Base-by-base conservation (phyloP, 2,113 vertebrate genomes). In the Xiphophorus hellerii region DNA sequence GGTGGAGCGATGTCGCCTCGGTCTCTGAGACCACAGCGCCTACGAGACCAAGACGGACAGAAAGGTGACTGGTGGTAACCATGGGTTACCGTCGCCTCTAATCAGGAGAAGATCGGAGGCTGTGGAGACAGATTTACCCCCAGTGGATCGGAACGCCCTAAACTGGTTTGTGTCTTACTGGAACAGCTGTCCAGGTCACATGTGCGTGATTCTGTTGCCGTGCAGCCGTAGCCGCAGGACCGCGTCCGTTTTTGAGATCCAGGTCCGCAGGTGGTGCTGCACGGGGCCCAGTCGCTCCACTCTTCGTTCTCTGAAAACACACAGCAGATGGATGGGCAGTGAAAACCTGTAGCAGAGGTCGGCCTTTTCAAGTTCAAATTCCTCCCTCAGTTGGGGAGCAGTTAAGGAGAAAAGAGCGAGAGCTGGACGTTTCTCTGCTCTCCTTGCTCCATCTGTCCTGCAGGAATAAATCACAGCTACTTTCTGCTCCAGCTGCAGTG, bases 171-270 rank as follows among this genome's bases (percentile, higher is more conserved):
- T 17, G 2, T 63, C 71, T 73, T 63, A 73, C 71, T 48, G 39
- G 27, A 39, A 25, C 71, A 73, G 61, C 28, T 63, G 5, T 73
- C 11, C 71, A 63, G 61, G 71, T 73, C 71, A 31, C 71, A 63
- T 1, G 71, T 73, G 37, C 61, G 71, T 1, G 71, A 73, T 22
- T 73, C 61, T 5, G 71, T 73, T 20, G 71, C 71, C 1, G 60
- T 73, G 71, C 71, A 73, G 2, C 39, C 61, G 5, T 64, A 64
- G 29, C 71, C 71, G 20, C 71, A 73, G 17, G 71, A 33, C 4
- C 71, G 37, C 61, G 71, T 63, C 1, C 71, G 71, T 63, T 64
- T 73, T 29, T 73, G 71, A 33, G 71, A 63, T 9, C 71, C 71
- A 9, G 44, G 44, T 22, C 71, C 71, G 48, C 71, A 63, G 28